Evolutionary conservation across 2,888 invertebrate genomes (phyloP), one percentile per base, ranked within the genome.

Genomic region (Aricia artaxerxes): DNA sequence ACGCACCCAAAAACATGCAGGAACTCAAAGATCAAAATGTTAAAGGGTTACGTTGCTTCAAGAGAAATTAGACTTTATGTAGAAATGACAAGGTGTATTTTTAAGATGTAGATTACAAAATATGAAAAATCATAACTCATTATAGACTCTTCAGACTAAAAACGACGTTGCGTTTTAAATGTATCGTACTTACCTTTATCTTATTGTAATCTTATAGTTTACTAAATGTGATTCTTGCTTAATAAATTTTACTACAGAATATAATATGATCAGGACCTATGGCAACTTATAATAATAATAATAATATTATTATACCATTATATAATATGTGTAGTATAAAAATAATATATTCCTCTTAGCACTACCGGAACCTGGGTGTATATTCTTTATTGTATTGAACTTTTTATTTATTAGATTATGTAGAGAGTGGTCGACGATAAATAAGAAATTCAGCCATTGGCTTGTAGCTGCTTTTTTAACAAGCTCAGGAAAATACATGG

Each of bases 1-100:
- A 82, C 82, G 83, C 85, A 83, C 85, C 84, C 83, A 84, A 79
- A 82, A 81, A 81, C 79, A 82, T 82, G 80, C 81, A 82, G 81
- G 80, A 80, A 83, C 81, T 79, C 78, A 79, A 78, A 80, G 80
- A 79, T 80, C 79, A 79, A 57, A 73, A 78, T 64, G 77, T 77
- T 77, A 81, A 75, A 79, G 61, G 24, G 78, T 73, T 78, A 77
- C 78, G 11, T 38, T 38, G 38, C 7, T 24, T 24, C 57, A 72
- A 57, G 4, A 13, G 40, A 60, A 57, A 4, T 38, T 38, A 53
- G 38, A 57, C 38, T 7, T 16, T 73, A 78, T 24, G 4, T 24
- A 44, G n/a, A 38, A 6, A 53, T 6, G 3, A 24, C 38, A 73
- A 78, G 38, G 72, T 78, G 11, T 73, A 40, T 73, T 78, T 13